Evolutionary conservation across 2,888 invertebrate genomes (phyloP).

Genomic region (Holacanthella duospinosa): DNA sequence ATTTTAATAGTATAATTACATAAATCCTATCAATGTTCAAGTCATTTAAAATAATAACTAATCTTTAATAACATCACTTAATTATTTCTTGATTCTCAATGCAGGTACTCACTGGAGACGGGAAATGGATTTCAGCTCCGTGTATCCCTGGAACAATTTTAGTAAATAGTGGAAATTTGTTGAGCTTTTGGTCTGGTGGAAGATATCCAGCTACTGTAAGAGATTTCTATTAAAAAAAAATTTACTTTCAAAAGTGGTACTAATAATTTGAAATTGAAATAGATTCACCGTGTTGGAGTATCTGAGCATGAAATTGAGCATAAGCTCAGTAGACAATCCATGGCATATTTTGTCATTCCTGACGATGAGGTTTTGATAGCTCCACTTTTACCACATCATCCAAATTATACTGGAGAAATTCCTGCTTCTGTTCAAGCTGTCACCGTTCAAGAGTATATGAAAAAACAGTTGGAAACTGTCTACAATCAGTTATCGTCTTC

Average conservation of each 20-base stretch:
- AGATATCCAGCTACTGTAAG: neutral
- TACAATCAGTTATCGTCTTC: neutral
- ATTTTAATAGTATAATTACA: no score
- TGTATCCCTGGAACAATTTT: neutral
- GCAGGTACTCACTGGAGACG: neutral
- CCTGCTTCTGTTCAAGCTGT: neutral
- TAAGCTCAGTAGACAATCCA: neutral
- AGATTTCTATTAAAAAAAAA: neutral
- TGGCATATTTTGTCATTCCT: neutral
- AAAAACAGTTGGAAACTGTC: neutral
- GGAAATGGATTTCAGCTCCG: neutral
- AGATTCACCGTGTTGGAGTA: slow-evolving; percentile 1
- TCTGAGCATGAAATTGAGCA: neutral
- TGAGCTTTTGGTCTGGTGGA: neutral
- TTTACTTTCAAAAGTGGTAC: neutral
- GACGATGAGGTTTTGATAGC: neutral
- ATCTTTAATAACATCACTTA: neutral
- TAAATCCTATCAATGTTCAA: no score
- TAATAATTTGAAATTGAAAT: neutral
- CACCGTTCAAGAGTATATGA: neutral
- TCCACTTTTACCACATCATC: neutral
- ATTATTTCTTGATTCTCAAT: neutral
- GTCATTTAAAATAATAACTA: no score
- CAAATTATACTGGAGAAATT: neutral
- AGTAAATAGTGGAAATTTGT: neutral